Evolutionary conservation across 2,113 vertebrate genomes (phyloP).

Genomic region (Phaethon lepturus): DNA sequence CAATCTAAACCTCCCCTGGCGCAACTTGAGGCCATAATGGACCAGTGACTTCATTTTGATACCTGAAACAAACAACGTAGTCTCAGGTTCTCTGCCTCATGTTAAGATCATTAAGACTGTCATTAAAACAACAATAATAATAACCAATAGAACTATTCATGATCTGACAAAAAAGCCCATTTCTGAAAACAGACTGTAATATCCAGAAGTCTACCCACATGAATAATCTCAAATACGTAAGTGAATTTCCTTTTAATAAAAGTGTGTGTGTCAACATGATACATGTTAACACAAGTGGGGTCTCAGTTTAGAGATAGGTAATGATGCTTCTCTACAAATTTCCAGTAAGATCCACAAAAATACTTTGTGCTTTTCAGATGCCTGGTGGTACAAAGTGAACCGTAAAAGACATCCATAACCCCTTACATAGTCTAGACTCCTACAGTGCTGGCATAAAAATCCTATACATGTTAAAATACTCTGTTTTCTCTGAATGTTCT

Average conservation of each 20-base stretch:
- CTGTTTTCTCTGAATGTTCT: neutral
- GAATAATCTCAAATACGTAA: neutral
- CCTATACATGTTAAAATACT: neutral
- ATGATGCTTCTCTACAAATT: neutral
- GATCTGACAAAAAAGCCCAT: neutral
- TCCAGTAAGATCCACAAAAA: neutral
- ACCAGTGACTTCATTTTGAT: neutral
- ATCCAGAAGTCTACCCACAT: fast-evolving
- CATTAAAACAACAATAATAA: neutral
- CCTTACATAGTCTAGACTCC: neutral
- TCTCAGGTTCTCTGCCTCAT: neutral
- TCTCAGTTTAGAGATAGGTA: neutral
- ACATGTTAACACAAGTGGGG: fast-evolving
- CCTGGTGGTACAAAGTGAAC: neutral
- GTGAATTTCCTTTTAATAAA: neutral
- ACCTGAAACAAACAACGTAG: neutral
- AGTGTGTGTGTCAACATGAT: neutral
- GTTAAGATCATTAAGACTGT: neutral
- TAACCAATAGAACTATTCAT: neutral
- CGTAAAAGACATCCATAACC: fast-evolving
- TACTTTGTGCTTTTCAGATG: neutral
- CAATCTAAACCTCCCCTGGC: too few relatives aligned
- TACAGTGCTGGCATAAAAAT: neutral
- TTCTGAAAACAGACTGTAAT: neutral
- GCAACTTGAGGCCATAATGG: too few relatives aligned